Conservation (phyloP, 1,140 invertebrate genomes). For the Hypsibius dujardini region DNA sequence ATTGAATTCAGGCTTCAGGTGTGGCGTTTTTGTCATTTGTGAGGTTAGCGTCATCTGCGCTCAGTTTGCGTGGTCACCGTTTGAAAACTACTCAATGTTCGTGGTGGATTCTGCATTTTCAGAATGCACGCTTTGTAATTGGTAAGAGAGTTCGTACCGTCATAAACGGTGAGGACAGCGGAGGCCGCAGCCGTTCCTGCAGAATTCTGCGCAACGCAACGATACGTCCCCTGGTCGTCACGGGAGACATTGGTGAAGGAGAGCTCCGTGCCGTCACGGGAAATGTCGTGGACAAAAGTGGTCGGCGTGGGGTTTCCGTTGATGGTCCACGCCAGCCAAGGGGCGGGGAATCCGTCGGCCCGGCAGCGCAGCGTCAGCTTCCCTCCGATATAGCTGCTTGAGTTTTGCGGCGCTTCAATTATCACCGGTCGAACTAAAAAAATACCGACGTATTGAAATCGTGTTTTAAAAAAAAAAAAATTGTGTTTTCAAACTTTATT, state of each 20-base stretch:
- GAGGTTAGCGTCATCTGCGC: no score
- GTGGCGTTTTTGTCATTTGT: no score
- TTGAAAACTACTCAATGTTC: no score
- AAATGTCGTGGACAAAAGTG: conserved; percentile 17
- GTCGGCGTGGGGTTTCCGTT: conserved; percentile 23
- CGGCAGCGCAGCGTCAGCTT: neutral
- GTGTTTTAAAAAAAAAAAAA: no score
- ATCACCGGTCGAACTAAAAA: conserved; percentile 1
- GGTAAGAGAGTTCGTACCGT: neutral
- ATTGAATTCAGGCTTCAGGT: no score
- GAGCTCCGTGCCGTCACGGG: conserved; percentile 20
- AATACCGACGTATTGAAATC: neutral
- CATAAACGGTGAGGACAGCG: conserved; percentile 18
- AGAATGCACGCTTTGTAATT: no score
- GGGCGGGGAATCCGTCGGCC: conserved; percentile 22
- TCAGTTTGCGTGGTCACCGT: no score
- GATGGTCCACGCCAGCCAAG: conserved; percentile 6
- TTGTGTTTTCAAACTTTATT: no score
- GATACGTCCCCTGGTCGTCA: conserved; percentile 28
- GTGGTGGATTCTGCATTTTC: no score
- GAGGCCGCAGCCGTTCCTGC: conserved; percentile 20
- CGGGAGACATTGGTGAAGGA: conserved; percentile 25
- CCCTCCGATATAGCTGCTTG: neutral
- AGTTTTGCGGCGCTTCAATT: neutral
- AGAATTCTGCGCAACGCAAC: conserved; percentile 29